Conservation (phyloP, 1,140 invertebrate genomes). For the Brachionus manjavacas region DNA sequence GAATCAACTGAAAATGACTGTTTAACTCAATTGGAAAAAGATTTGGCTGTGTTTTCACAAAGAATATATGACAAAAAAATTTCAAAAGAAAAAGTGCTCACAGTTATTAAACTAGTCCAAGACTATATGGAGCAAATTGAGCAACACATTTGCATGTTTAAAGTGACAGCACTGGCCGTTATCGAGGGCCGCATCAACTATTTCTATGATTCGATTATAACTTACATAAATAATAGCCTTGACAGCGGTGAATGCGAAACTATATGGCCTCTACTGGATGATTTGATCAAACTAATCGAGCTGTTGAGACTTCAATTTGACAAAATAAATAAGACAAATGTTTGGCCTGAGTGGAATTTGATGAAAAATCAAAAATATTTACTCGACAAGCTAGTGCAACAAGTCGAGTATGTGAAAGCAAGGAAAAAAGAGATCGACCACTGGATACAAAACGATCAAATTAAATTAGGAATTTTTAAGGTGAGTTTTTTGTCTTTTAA, state of each 20-base stretch:
- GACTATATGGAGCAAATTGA: not conserved
- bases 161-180: not conserved
- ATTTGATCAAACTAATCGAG: not conserved
- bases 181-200: not conserved
- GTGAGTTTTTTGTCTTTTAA: not conserved
- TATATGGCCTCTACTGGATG: not conserved
- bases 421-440: not conserved
- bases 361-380: not conserved
- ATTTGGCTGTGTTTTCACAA: not conserved
- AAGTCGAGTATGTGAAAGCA: not conserved
- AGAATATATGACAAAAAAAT: not conserved
- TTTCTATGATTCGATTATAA: not conserved
- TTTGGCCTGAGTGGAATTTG: not conserved
- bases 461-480: not conserved
- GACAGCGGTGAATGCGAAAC: not conserved
- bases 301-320: not conserved
- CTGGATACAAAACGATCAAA: not conserved
- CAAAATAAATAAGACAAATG: not conserved
- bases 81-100: not conserved
- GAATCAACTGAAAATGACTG: not conserved
- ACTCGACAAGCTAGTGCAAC: not conserved
- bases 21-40: constrained; percentile 8
- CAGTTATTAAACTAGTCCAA: not conserved
- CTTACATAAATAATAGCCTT: not conserved
- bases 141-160: not conserved